Evolutionary conservation across 1,140 invertebrate genomes (phyloP), one percentile per base, ranked within the genome.

Genomic region (Drosophila micromelanica): DNA sequence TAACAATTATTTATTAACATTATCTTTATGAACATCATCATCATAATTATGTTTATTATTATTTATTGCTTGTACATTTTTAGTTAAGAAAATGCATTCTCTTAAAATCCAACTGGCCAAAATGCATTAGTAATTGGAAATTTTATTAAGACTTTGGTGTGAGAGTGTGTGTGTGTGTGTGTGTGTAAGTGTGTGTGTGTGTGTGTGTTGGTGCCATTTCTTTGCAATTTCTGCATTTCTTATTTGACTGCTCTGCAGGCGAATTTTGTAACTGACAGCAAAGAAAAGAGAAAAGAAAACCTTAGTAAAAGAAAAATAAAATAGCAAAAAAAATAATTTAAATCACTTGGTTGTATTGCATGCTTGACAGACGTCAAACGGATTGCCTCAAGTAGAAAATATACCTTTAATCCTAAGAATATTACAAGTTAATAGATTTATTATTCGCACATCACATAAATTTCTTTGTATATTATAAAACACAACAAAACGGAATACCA

Each of bases 1-100:
- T 86, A 67, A 63, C 62, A 81, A 76, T 87, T 81, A 75, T 54
- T 30, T 67, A 84, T 79, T 62, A 84, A 76, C 61, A 84, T 78
- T 61, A 84, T 84, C 61, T 51, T 48, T 78, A 48, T 81, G 27
- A 23, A 20, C 6, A 38, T 38, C 43, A 49, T 37, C 17, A 49
- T 40, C 9, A 38, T 37, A 1, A 45, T 43, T 37, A 63, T n/a
- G 11, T 12, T 49, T 27, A 17, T 17, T 6, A 7, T 35, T 3
- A 35, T 35, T 9, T 9, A 35, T 35, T 35, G 2, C 32, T 54
- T 20, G 30, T 13, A 2, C 5, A 15, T 48, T 30, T 55, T 13
- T 27, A 7, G 23, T 23, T 12, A 12, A 42, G n/a, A 11, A 12
- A 71, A 64, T 64, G 40, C 54, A 46, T 64, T 56, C 35, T 32